These are phyloP conservation scores for Lasioglossum leucozonium DNA, from an alignment of 2,888 invertebrate genomes.

Conservation along the genomic window DNA sequence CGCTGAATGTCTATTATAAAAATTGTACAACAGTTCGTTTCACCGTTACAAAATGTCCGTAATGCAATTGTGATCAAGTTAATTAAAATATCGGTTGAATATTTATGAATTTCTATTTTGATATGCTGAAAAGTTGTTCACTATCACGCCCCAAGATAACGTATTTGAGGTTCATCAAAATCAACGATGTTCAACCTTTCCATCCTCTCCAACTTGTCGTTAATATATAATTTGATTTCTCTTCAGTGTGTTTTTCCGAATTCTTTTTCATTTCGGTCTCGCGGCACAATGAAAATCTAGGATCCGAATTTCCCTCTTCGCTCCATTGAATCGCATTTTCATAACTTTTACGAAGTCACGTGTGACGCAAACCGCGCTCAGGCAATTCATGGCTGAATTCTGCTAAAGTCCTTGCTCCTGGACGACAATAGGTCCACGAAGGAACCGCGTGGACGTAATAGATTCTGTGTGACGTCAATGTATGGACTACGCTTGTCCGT, in stretches of 20 bases:
- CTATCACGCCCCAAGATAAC: too few relatives aligned
- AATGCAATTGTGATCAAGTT: too few relatives aligned
- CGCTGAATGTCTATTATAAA: too few relatives aligned
- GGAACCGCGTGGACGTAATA: conserved; percentile 20
- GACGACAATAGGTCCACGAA: conserved; percentile 28
- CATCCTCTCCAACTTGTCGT: not conserved
- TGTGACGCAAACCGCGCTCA: not conserved
- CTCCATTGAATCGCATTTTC: conserved; percentile 31
- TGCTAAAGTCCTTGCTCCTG: conserved; percentile 4
- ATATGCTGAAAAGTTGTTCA: too few relatives aligned
- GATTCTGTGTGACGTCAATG: conserved; percentile 34
- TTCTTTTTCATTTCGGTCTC: not conserved
- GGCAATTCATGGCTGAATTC: not conserved
- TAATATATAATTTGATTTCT: not conserved
- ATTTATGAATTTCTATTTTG: too few relatives aligned
- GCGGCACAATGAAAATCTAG: conserved; percentile 20
- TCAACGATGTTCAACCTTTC: not conserved
- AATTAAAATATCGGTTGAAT: too few relatives aligned
- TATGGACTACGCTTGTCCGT: conserved; percentile 31
- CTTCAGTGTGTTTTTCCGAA: not conserved
- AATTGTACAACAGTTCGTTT: too few relatives aligned
- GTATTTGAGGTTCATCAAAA: too few relatives aligned
- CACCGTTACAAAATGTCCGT: too few relatives aligned
- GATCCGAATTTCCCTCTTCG: not conserved
- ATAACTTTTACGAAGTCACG: conserved; percentile 37